phyloP scores from a whole-genome alignment of 2,113 vertebrate species.

The Eulemur rufifrons region DNA sequence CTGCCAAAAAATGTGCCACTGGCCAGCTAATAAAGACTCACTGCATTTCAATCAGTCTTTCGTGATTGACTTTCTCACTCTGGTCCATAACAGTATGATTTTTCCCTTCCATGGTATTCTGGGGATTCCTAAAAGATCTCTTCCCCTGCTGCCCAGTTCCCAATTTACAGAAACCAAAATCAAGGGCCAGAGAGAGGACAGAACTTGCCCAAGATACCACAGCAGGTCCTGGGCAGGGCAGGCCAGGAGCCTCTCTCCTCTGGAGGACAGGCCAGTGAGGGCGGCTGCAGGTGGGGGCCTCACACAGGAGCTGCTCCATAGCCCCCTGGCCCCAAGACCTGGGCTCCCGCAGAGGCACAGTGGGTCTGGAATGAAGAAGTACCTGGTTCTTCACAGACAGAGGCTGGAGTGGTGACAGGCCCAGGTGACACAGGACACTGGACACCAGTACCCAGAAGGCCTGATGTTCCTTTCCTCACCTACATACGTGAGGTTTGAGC shows the following conservation, averaged over 20 bases:
- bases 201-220: background rate
- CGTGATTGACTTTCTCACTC: no score
- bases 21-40: no score
- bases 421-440: background rate
- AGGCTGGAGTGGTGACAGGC: background rate
- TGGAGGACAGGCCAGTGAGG: background rate
- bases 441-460: background rate
- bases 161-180: background rate
- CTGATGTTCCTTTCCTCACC: background rate
- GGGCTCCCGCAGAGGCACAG: background rate
- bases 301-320: accelerated
- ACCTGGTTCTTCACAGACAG: background rate
- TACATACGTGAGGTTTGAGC: background rate
- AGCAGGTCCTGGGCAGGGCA: background rate
- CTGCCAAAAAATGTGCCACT: no score
- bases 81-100: no score
- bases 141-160: background rate
- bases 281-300: background rate
- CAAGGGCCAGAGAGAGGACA: background rate
- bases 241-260: background rate
- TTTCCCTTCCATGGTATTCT: background rate
- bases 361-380: background rate
- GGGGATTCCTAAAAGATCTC: background rate
- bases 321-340: background rate
- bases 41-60: no score